Evolutionary conservation across 2,113 vertebrate genomes (phyloP), one percentile per base, ranked within the genome.

Genomic region (Spheniscus mendiculus): DNA sequence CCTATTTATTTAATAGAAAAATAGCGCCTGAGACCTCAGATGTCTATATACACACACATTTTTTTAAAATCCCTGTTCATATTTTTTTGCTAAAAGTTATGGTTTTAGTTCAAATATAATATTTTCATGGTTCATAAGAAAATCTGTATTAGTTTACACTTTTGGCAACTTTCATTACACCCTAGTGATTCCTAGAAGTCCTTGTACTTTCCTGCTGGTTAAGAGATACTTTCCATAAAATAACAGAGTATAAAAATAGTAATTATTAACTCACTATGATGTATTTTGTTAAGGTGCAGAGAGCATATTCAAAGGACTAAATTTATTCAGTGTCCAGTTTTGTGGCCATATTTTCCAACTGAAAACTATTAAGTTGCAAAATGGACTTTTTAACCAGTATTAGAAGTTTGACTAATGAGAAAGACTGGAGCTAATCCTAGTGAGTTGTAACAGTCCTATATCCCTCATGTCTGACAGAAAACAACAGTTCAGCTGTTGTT

Each of bases 61-160:
- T 94, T 79, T 85, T 70, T 11, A 77, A 71, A 97, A 92, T 79
- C 56, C 83, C 55, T 93, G 61, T 92, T 97, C 93, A 49, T 97
- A 59, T 34, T 93, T 97, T 90, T 94, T 93, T 83, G 23, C 96
- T 96, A 98, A 96, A 97, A 97, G 96, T 97, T 97, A 96, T 42
- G 20, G 93, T 65, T 98, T 98, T 97, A 97, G 90, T 97, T 98
- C 90, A 98, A 98, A 93, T 92, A 97, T 96, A 97, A 97, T 96
- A 98, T 98, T 97, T 98, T 97, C 96, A 97, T 97, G 96, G 97
- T 98, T 98, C 97, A 97, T 97, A 98, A 97, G 96, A 98, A 98
- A 98, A 97, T 98, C 95, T 98, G 96, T 98, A 98, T 98, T 98
- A 97, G 95, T 98, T 98, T 98, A 98, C 97, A 96, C 97, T 98